Base-by-base conservation (phyloP, 2,888 invertebrate species). In the Lithosia quadra region DNA sequence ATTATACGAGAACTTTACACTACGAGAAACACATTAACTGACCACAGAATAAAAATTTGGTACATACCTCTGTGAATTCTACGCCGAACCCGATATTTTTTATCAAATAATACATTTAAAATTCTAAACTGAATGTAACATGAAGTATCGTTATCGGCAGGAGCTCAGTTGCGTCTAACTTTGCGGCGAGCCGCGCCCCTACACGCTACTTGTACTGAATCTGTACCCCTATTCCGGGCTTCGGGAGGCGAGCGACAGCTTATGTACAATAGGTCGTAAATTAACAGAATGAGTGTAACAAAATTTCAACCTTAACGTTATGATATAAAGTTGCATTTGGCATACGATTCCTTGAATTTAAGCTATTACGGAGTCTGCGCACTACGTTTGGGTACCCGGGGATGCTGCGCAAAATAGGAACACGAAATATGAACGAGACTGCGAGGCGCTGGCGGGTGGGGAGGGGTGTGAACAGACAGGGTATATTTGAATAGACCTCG, bases 351-450 rank as follows among this genome's bases (percentile, higher is more conserved):
- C 2, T 24, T 73, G 77, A 79, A 80, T 69, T 82, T 92, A 86
- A 71, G 90, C 82, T 88, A 73, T 89, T 92, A 82, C 84, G 87
- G 90, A 90, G 94, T 94, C 95, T 95, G 91, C 92, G 87, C 85
- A 91, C 91, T 92, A 92, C 90, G 90, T 90, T 93, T 92, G 88
- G 89, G 90, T 90, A 92, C 93, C 94, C 94, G 93, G 95, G 95
- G 95, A 95, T 95, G 95, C 95, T 95, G 95, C 95, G 95, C 95
- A 94, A 93, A 94, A 94, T 94, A 93, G 94, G 93, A 95, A 91
- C 93, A 92, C 94, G 92, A 93, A 95, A 95, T 94, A 93, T 95
- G 92, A 93, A 94, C 94, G 95, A 95, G 95, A 95, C 95, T 93
- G 95, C 95, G 90, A 93, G 95, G 94, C 94, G 95, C 94, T 92